Conservation (phyloP, 1,140 invertebrate species). For the Drosophila varians region DNA sequence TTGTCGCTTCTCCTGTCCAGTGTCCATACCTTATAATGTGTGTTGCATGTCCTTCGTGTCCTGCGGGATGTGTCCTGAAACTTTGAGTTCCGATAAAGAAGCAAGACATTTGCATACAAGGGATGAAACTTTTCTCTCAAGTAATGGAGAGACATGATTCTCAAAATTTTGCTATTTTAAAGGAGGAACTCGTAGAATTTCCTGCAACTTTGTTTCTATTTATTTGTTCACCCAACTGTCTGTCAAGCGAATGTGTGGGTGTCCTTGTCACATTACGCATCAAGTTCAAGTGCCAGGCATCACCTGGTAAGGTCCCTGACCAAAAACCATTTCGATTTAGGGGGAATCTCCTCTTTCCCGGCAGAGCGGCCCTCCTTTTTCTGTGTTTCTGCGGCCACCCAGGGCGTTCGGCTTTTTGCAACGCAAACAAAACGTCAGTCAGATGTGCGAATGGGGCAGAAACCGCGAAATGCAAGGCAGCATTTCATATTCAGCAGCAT, state of each 20-base stretch:
- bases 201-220: slow-evolving; percentile 29
- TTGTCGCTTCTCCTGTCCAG: slow-evolving; percentile 40
- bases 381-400: slow-evolving; percentile 53
- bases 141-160: slow-evolving; percentile 45
- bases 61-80: slow-evolving; percentile 74
- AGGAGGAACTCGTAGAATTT: neutral
- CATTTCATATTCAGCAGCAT: slow-evolving; percentile 20
- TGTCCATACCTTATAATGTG: slow-evolving; percentile 57
- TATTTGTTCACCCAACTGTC: slow-evolving; percentile 23
- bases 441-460: slow-evolving; percentile 39
- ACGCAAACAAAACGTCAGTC: slow-evolving; percentile 80
- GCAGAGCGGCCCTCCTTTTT: slow-evolving; percentile 1
- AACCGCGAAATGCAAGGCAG: slow-evolving; percentile 38
- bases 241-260: slow-evolving; percentile 24
- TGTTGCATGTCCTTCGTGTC: slow-evolving; percentile 54
- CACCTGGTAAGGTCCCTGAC: slow-evolving; percentile 22
- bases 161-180: neutral
- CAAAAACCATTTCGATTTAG: neutral
- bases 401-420: slow-evolving; percentile 77
- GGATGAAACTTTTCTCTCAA: slow-evolving; percentile 29
- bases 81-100: slow-evolving; percentile 70
- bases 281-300: slow-evolving; percentile 46
- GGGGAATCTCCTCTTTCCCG: neutral
- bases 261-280: slow-evolving; percentile 40
- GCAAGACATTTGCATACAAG: slow-evolving; percentile 65